Conservation (phyloP, 2,888 invertebrate genomes). For the Macrosiphum euphorbiae region DNA sequence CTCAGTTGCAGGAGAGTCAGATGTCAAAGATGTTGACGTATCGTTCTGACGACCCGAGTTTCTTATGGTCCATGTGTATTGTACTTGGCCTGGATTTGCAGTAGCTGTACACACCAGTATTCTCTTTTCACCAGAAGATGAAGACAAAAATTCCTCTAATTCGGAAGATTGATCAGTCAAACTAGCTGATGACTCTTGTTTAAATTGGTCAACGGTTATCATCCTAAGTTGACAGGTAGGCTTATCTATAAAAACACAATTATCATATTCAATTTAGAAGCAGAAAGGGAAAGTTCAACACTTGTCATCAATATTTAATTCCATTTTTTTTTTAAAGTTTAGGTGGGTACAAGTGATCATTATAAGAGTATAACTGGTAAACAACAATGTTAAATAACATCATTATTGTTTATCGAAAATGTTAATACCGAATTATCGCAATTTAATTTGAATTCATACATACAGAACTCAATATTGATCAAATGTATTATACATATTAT, state of each 20-base stretch:
- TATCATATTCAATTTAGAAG: background rate
- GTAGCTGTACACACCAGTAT: conserved; percentile 84
- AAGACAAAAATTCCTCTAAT: conserved; percentile 39
- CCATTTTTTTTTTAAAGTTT: background rate
- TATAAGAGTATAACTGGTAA: background rate
- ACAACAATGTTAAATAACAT: background rate
- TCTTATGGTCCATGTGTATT: conserved; percentile 81
- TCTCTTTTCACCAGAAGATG: conserved; percentile 77
- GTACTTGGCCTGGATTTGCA: conserved; percentile 84
- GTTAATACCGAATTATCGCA: background rate
- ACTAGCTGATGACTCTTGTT: conserved; percentile 28
- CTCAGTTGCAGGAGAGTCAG: conserved; percentile 74
- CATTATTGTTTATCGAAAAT: background rate
- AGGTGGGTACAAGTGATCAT: background rate
- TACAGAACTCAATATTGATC: background rate
- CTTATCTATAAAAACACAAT: conserved; percentile 74
- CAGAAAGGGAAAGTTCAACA: background rate
- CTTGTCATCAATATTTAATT: background rate
- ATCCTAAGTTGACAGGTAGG: conserved; percentile 86
- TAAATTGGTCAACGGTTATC: conserved; percentile 52
- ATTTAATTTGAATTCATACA: background rate
- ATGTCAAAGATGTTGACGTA: conserved; percentile 74
- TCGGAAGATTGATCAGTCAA: conserved; percentile 1
- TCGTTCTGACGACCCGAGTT: conserved; percentile 87
- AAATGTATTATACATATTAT: background rate